phyloP scores from a whole-genome alignment of 2,113 vertebrate genomes.

The Cyprinodon tularosa region DNA sequence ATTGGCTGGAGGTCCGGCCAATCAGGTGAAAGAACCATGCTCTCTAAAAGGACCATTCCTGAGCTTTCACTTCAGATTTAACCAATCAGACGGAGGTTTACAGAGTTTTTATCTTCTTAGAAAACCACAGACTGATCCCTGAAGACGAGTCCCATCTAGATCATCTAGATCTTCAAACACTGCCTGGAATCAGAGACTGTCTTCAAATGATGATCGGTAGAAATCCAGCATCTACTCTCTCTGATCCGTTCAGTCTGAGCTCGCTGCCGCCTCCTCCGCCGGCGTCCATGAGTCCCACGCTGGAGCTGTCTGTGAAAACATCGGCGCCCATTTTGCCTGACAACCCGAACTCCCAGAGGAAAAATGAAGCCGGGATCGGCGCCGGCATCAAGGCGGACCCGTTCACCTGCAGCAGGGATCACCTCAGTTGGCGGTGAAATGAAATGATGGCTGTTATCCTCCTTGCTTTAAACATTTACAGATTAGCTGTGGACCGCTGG shows the following conservation, averaged over 20 bases:
- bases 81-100: not conserved
- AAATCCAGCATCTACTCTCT: constrained; percentile 66
- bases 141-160: not conserved
- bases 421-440: not conserved
- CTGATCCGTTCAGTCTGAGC: constrained; percentile 10
- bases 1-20: constrained; percentile 12
- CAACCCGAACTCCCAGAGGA: not conserved
- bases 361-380: constrained; percentile 3
- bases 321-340: not conserved
- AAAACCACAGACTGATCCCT: constrained; percentile 18
- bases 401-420: too few relatives aligned
- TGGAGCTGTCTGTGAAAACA: not conserved
- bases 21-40: not conserved
- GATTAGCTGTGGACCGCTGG: not conserved
- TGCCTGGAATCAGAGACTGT: not conserved
- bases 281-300: constrained; percentile 5
- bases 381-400: not conserved
- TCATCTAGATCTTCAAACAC: not conserved
- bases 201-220: constrained; percentile 28
- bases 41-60: constrained; percentile 21
- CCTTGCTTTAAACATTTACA: not conserved
- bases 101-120: not conserved
- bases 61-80: not conserved
- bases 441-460: not conserved
- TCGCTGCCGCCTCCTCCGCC: not conserved